Evolutionary conservation across 2,888 invertebrate genomes (phyloP), one percentile per base, ranked within the genome.

Genomic region (Selenia dentaria): DNA sequence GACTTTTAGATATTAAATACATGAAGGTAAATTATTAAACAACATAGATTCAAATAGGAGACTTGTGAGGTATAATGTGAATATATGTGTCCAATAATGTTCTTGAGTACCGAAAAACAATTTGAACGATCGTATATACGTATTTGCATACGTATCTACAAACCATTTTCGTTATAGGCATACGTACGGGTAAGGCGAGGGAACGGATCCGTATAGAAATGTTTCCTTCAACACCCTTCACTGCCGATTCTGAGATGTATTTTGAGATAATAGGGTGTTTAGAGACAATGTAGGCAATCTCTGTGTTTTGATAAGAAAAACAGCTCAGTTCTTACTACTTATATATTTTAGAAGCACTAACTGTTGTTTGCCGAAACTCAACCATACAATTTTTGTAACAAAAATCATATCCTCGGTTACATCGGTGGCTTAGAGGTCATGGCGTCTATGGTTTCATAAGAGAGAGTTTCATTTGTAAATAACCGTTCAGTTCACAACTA

Each of bases 141-240:
- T 64, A 67, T 61, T 72, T 69, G 71, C 75, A 77, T 78, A 72
- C 41, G 36, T 36, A 47, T 41, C 47, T 45, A 45, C 65, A 72
- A 65, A 74, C 72, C 68, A 70, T 68, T 68, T 67, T 56, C 64
- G 71, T 76, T 74, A 75, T 70, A 41, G 25, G 36, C 22, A 26
- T 39, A 35, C 18, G 9, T 36, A 36, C 25, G 25, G 25, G 25
- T 10, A 10, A 16, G 25, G 27, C 41, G 32, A 37, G 36, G 46
- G 40, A 32, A 41, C 35, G 47, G 47, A 37, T 46, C 36, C 47
- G 41, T 47, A 46, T 36, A 46, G 51, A 50, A 57, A 45, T 45
- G 54, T 52, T 71, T 64, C 65, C 58, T 47, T 57, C 53, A 43
- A 64, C 66, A 60, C 64, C 64, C 68, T 63, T 70, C 69, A 68